phyloP scores from a whole-genome alignment of 2,888 invertebrate species.

The Calameuta filiformis region DNA sequence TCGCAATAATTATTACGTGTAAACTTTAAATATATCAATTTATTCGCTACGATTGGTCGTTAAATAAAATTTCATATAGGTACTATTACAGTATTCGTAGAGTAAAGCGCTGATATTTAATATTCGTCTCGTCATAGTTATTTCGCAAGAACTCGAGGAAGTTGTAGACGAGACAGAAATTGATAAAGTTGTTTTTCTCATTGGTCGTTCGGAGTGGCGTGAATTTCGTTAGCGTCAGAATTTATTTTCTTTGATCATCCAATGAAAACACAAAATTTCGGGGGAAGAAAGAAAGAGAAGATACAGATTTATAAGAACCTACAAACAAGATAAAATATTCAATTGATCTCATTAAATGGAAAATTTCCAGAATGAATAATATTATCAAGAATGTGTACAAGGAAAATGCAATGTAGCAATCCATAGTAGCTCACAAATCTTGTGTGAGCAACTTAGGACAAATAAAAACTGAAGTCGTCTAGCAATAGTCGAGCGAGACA shows the following conservation, averaged over 20 bases:
- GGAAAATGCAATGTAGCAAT: background rate
- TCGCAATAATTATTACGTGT: constrained; percentile 1
- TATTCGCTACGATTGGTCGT: constrained; percentile 36
- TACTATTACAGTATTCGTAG: constrained; percentile 29
- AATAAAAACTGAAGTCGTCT: background rate
- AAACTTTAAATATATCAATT: constrained; percentile 33
- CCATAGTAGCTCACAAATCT: background rate
- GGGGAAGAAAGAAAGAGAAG: background rate
- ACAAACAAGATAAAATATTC: background rate
- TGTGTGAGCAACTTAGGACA: background rate
- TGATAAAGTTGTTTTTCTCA: background rate
- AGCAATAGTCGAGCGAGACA: background rate
- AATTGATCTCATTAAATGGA: background rate
- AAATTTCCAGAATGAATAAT: background rate
- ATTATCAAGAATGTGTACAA: background rate
- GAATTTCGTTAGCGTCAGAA: background rate
- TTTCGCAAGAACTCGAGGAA: background rate
- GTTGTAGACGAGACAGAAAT: background rate
- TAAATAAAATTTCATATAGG: constrained; percentile 34
- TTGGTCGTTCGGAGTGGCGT: background rate
- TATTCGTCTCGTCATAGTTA: constrained; percentile 16
- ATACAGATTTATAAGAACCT: background rate
- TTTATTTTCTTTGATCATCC: background rate
- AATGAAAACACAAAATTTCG: background rate
- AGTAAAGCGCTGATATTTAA: constrained; percentile 26